phyloP scores from a whole-genome alignment of 2,888 invertebrate species.

The Euzophera pinguis region DNA sequence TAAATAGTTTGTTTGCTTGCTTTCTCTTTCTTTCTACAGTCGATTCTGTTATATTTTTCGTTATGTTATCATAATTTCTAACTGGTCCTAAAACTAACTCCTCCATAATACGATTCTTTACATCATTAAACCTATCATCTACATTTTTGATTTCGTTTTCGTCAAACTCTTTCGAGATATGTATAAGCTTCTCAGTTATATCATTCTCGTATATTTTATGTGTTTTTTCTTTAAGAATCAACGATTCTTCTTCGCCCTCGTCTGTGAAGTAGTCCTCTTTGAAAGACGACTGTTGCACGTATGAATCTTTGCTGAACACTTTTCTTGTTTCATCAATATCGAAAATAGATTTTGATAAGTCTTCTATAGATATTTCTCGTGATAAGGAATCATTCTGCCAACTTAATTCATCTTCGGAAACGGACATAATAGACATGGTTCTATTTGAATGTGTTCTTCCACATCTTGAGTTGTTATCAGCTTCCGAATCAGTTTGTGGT shows the following conservation, averaged over 20 bases:
- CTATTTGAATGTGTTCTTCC: constrained; percentile 59
- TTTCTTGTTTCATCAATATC: constrained; percentile 74
- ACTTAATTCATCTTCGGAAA: constrained; percentile 82
- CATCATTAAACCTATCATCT: constrained; percentile 54
- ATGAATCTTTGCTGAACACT: constrained; percentile 73
- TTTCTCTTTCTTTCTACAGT: constrained; percentile 60
- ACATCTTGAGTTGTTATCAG: constrained; percentile 57
- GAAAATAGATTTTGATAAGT: constrained; percentile 74
- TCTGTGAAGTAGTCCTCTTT: constrained; percentile 69
- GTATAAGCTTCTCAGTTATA: constrained; percentile 68
- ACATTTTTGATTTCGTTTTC: constrained; percentile 54
- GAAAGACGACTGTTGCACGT: constrained; percentile 66
- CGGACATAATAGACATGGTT: constrained; percentile 83
- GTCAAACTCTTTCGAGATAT: constrained; percentile 70
- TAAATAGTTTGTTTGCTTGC: constrained; percentile 44
- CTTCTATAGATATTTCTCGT: constrained; percentile 80
- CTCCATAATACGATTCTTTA: constrained; percentile 66
- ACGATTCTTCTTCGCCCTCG: constrained; percentile 64
- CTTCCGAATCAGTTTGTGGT: constrained; percentile 75
- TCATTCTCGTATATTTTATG: constrained; percentile 70
- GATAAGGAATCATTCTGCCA: constrained; percentile 77
- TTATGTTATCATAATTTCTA: constrained; percentile 56
- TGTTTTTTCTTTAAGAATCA: constrained; percentile 61
- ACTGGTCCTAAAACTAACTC: constrained; percentile 62
- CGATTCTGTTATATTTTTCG: constrained; percentile 62